Percentiles rank a stretch among this genome's conserved stretches.
Conservation (phyloP, 2,797 vertebrate species). For the Xyrichtys novacula region DNA sequence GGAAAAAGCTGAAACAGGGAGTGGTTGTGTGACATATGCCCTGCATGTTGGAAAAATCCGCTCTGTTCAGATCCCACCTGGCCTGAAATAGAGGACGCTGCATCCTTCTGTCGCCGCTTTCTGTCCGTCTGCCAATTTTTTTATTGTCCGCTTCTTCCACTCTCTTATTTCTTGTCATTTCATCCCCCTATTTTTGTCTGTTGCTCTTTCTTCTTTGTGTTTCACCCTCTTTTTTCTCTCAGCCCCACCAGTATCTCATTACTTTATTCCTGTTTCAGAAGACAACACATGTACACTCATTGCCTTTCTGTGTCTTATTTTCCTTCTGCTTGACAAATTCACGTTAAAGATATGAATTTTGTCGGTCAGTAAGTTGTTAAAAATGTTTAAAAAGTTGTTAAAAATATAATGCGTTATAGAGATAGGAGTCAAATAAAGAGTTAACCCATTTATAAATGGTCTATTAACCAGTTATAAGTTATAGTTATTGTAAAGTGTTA, state of each 20-base stretch:
- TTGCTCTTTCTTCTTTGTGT: conserved; percentile 30
- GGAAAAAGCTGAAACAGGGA: conserved; percentile 69
- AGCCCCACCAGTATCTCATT: conserved; percentile 69
- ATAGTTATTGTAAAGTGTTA: no score
- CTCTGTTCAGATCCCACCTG: conserved; percentile 42
- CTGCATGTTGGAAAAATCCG: conserved; percentile 68
- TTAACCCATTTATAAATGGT: no score
- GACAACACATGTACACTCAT: conserved; percentile 31
- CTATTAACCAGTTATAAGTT: no score
- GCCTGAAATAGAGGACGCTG: conserved; percentile 50
- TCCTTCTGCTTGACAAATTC: not conserved
- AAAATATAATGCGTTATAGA: no score
- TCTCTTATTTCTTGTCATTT: conserved; percentile 47
- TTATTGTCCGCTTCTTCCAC: conserved; percentile 39
- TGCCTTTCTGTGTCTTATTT: conserved; percentile 11
- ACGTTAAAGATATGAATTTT: not conserved
- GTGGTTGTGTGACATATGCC: conserved; percentile 51
- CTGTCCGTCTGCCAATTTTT: conserved; percentile 10
- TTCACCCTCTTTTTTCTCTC: conserved; percentile 6
- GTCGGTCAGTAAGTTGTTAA: no score
- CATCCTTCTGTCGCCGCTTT: conserved; percentile 23
- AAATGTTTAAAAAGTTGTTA: no score
- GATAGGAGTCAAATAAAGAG: no score
- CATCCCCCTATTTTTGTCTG: conserved; percentile 50
- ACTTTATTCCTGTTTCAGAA: conserved; percentile 65